Conservation (phyloP, 2,113 vertebrate genomes). For the Urocolius indicus region DNA sequence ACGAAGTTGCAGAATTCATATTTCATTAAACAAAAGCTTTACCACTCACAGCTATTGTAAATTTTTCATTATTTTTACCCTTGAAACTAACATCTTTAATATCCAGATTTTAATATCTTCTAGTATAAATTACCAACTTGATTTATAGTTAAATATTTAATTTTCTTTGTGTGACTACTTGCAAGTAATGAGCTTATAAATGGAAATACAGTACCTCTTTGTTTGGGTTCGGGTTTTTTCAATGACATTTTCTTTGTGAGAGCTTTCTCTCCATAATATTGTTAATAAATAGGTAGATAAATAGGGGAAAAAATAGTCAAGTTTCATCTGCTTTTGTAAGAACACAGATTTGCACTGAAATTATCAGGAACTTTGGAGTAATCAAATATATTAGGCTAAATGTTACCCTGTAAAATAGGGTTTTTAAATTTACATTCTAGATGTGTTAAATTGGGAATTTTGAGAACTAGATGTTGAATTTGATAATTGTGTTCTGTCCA, state of each 20-base stretch:
- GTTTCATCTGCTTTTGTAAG: neutral
- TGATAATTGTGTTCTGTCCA: neutral
- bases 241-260: neutral
- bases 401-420: neutral
- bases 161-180: neutral
- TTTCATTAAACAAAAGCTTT: neutral
- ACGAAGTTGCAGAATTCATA: neutral
- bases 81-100: neutral
- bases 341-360: neutral
- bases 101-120: neutral
- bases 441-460: neutral
- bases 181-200: neutral
- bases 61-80: neutral
- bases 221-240: neutral
- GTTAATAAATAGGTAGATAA: neutral
- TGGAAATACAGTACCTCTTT: neutral
- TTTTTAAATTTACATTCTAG: neutral
- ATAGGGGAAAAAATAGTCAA: neutral
- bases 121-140: neutral
- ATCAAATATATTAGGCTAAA: neutral
- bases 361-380: neutral
- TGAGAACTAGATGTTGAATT: neutral
- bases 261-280: neutral
- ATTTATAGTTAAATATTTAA: neutral
- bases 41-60: neutral